Base-by-base conservation (phyloP, 2,113 vertebrate genomes). In the Bos taurus region DNA sequence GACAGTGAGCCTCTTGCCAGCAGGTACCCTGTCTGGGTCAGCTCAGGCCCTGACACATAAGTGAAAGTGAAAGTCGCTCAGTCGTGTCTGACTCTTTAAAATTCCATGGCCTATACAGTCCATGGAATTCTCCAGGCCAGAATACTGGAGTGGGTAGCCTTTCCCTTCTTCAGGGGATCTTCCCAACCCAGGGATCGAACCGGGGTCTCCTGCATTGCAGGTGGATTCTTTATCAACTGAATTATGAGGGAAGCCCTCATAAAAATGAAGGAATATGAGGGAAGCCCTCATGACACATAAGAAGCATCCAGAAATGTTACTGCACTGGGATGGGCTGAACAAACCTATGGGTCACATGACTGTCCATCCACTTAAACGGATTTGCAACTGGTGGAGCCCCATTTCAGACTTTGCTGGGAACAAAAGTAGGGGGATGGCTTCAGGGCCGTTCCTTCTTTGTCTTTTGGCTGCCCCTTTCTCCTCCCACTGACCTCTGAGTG, bases 321-420 rank as follows among this genome's bases (percentile, higher is more conserved):
- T 80, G 9, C 43, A 13, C 90, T 59, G 19, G n/a, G 19, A 33
- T 5, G 52, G 36, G 25, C 67, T 30, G 46, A 91, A 17, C 11
- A 7, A 40, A 54, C 33, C 21, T 17, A 14, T 46, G 17, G 33
- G 3, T 81, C n/a, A 81, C 16, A 40, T 40, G 87, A n/a, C 28
- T n/a, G 5, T 25, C 9, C 1, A 3, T 25, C 5, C 0, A 9
- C 52, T 52, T 64, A 77, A 36, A 48, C 0, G 11, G 23, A 28
- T 40, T 59, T 25, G 17, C 86, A 59, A 19, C 62, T 33, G 12
- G 50, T 26, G 19, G 40, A 62, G 8, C 25, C 6, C 59, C 87
- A 40, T 26, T 8, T 84, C 62, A 78, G 81, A 40, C 13, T n/a
- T 33, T 3, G 26, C 12, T 71, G 43, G 86, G 33, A 90, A 43